A percentile compares a stretch with the other conserved stretches of the same genome.
Conservation (phyloP, 2,888 invertebrate genomes). For the Itoplectis maculator region DNA sequence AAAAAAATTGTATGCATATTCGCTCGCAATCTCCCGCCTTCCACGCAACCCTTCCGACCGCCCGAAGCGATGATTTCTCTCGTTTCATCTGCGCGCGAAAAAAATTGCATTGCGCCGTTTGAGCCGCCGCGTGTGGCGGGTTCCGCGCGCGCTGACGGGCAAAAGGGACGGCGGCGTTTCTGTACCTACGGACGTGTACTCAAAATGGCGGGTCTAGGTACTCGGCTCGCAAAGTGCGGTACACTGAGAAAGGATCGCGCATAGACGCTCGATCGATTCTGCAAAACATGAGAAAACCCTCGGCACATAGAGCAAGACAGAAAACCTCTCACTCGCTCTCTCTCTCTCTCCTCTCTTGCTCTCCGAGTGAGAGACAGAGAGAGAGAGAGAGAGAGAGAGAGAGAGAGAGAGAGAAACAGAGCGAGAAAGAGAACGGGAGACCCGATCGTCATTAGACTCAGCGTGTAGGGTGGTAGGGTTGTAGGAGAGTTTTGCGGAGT, state of each 20-base stretch:
- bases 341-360: no score
- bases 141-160: slow-evolving; percentile 11
- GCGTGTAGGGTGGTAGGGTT: slow-evolving; percentile 17
- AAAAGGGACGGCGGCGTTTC: slow-evolving; percentile 29
- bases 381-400: slow-evolving; percentile 43
- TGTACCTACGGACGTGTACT: slow-evolving; percentile 45
- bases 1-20: no score
- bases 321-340: no score
- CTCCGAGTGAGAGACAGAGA: slow-evolving; percentile 46
- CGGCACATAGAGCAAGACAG: not conserved
- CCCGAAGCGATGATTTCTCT: not conserved
- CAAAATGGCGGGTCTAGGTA: slow-evolving; percentile 62
- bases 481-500: slow-evolving; percentile 37
- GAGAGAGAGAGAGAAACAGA: slow-evolving; percentile 22
- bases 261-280: slow-evolving; percentile 62
- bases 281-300: slow-evolving; percentile 63
- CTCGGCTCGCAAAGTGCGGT: slow-evolving; percentile 43
- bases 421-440: not conserved
- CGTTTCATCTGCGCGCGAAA: not conserved
- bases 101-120: not conserved
- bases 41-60: not conserved
- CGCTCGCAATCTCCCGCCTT: no score
- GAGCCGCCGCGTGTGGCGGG: no score
- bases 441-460: slow-evolving; percentile 63
- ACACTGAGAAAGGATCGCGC: slow-evolving; percentile 56